These are phyloP conservation scores for Mesorhabditis sp. DNA, from an alignment of 2,888 invertebrate genomes.

Conservation along the genomic window DNA sequence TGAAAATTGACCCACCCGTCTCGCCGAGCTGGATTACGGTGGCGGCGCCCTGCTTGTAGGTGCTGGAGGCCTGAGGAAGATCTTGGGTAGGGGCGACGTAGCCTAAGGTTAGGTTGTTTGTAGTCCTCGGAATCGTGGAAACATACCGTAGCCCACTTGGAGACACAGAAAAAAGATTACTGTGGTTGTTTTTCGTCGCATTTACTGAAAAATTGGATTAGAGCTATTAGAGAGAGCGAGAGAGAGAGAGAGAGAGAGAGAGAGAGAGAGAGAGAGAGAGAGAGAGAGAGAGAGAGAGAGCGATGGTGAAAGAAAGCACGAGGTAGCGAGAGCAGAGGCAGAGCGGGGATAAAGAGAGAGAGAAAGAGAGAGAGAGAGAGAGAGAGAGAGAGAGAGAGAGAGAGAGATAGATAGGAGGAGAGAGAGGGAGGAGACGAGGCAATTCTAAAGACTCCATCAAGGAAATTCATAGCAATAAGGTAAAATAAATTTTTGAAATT, in stretches of 20 bases:
- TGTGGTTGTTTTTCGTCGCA: too few species aligned
- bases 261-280: neutral
- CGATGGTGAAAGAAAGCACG: neutral
- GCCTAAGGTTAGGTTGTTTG: too few species aligned
- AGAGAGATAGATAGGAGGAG: neutral
- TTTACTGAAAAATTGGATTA: neutral
- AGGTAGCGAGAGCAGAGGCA: neutral
- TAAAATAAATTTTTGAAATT: too few species aligned
- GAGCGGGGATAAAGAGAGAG: neutral
- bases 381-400: neutral
- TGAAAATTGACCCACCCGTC: neutral
- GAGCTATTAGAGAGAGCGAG: neutral
- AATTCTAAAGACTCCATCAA: too few species aligned
- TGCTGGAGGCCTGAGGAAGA: neutral
- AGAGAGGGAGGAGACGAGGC: neutral
- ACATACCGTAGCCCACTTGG: neutral
- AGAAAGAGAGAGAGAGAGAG: neutral
- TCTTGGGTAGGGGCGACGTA: neutral
- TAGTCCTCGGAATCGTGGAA: neutral
- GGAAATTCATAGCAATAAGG: too few species aligned
- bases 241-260: constrained; percentile 4
- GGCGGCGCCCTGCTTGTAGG: constrained; percentile 1
- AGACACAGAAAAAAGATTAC: neutral
- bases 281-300: neutral
- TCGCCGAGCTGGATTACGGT: constrained; percentile 5